Conservation (phyloP, 2,113 vertebrate species). For the Dipodomys stephensi region DNA sequence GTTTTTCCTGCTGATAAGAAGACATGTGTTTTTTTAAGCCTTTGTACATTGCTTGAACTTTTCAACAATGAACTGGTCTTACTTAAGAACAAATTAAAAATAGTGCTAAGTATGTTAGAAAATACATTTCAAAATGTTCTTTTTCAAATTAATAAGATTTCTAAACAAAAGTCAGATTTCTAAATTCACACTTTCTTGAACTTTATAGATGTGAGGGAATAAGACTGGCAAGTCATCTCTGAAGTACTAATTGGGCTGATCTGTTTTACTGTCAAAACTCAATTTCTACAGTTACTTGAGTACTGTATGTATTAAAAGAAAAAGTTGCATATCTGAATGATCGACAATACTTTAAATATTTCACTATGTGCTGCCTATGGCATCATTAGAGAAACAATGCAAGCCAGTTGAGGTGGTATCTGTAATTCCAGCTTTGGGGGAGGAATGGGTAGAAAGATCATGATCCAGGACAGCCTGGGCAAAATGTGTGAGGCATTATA, state of each 20-base stretch:
- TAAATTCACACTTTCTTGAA: constrained; percentile 43
- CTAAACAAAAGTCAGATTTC: constrained; percentile 20
- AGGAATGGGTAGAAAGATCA: too few species aligned
- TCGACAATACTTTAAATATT: not conserved
- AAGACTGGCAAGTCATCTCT: constrained; percentile 9
- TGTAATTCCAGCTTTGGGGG: too few species aligned
- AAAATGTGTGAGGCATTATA: too few species aligned
- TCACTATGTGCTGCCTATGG: not conserved
- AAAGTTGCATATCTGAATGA: not conserved
- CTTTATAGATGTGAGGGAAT: not conserved
- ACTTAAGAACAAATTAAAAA: constrained; percentile 25
- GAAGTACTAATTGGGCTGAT: not conserved
- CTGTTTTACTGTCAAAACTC: not conserved
- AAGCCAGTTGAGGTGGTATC: too few species aligned
- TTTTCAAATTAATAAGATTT: constrained; percentile 53
- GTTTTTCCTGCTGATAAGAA: not conserved
- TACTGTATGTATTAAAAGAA: too few species aligned
- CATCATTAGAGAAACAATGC: not conserved
- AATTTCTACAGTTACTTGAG: too few species aligned
- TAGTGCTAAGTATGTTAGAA: not conserved
- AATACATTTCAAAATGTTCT: not conserved
- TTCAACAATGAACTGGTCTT: not conserved
- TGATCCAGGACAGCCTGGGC: too few species aligned
- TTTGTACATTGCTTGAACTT: not conserved
- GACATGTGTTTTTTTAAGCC: not conserved